Evolutionary conservation across 2,888 invertebrate genomes (phyloP), one percentile per base, ranked within the genome.

Genomic region (Imbricaverruca yamaguchii): DNA sequence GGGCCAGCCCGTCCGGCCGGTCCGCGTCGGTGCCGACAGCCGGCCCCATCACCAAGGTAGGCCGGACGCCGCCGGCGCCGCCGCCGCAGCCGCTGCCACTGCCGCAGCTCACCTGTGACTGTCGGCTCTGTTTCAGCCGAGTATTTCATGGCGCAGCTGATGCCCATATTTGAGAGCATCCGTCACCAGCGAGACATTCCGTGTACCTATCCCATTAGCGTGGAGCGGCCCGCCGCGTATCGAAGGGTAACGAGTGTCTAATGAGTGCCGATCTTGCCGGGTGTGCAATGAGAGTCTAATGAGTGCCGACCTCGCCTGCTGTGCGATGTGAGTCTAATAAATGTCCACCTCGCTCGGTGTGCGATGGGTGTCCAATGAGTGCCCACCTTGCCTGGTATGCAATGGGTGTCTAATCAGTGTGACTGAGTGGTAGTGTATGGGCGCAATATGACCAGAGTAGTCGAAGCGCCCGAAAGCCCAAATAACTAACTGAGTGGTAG

Each of bases 21-120:
- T 86, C 86, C 80, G 85, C 85, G 69, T 87, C 87, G n/a, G 83
- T 87, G 77, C 86, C 87, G 81, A 89, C 91, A 85, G 91, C 92
- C 86, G 97, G 97, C 90, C 97, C 97, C 85, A 96, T 98, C 89
- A 96, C 94, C 83, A 98, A 97, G 96, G 98, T 98, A 87, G 85
- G 86, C 39, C 39, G 39, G 39, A 39, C 39, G 39, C 91, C 85
- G 91, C 92, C 86, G 97, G 97, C 90, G 97, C 97, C 85, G 96
- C 98, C 89, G 96, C 94, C 83, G 98, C 97, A 96, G 98, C 98
- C 87, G 85, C 86, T 7, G 59, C 59, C 59, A 57, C 10, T 80
- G 83, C 82, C 81, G 74, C 25, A 69, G 61, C 18, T 55, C 61
- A 25, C 59, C 39, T 57, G 63, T 21, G 65, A 23, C 59, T 59